Evolutionary conservation across 2,113 vertebrate genomes (phyloP).

Genomic region (Synchiropus splendidus): DNA sequence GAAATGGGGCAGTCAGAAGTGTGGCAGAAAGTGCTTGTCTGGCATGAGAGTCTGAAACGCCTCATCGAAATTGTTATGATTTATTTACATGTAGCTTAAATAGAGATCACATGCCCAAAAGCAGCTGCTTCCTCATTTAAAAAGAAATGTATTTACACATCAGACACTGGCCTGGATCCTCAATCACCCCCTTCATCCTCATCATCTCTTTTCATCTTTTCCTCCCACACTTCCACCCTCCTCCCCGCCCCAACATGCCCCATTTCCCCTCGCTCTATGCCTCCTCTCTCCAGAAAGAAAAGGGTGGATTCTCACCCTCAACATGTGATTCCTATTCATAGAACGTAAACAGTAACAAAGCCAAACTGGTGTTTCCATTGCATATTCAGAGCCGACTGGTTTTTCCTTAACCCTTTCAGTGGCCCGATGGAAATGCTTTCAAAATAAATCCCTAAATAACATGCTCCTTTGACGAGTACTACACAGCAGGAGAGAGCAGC

Average conservation of each 20-base stretch:
- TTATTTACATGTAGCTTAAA: slow-evolving; percentile 25
- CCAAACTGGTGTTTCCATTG: slow-evolving; percentile 50
- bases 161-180: slow-evolving; percentile 9
- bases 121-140: slow-evolving; percentile 16
- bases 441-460: too few relatives aligned
- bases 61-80: slow-evolving; percentile 23
- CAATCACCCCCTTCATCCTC: slow-evolving; percentile 7
- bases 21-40: too few relatives aligned
- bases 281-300: slow-evolving; percentile 19
- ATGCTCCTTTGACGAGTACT: too few relatives aligned
- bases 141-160: slow-evolving; percentile 14
- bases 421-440: slow-evolving; percentile 2
- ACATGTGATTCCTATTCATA: slow-evolving; percentile 65
- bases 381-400: slow-evolving; percentile 30
- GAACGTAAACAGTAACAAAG: slow-evolving; percentile 60
- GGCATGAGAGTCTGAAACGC: slow-evolving; percentile 21
- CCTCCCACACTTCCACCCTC: slow-evolving; percentile 14
- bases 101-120: slow-evolving; percentile 13
- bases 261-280: slow-evolving; percentile 2
- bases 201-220: slow-evolving; percentile 14
- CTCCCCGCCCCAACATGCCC: slow-evolving; percentile 9
- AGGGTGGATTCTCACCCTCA: slow-evolving; percentile 47
- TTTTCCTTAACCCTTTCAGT: slow-evolving; percentile 33
- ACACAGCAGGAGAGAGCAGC: too few relatives aligned
- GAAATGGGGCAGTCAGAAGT: slow-evolving; percentile 12